Conservation (phyloP, 2,888 invertebrate genomes). For the Harpalus rubripes region DNA sequence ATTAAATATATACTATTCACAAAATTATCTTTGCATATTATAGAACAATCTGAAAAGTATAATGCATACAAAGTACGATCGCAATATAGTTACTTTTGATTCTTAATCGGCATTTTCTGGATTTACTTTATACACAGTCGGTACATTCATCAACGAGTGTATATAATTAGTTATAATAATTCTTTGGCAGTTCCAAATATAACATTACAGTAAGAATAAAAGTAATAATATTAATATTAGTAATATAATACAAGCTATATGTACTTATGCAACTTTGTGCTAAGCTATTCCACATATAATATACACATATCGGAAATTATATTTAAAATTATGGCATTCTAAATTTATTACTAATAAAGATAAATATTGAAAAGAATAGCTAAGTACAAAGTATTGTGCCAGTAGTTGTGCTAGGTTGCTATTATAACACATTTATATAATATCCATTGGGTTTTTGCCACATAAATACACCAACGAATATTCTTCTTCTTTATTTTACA, state of each 20-base stretch:
- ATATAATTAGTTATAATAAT: conserved; percentile 58
- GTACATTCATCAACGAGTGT: conserved; percentile 48
- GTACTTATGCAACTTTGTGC: conserved; percentile 54
- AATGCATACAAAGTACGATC: conserved; percentile 1
- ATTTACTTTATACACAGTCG: conserved; percentile 47
- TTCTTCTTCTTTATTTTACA: conserved; percentile 45
- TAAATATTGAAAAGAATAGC: conserved; percentile 35
- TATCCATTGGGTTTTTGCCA: conserved; percentile 59
- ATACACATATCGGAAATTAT: conserved; percentile 19
- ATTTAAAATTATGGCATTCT: conserved; percentile 5
- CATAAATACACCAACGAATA: conserved; percentile 62
- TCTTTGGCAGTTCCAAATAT: conserved; percentile 67
- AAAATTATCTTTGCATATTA: not conserved
- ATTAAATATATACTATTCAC: not conserved
- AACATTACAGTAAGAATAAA: conserved; percentile 64
- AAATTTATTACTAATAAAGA: conserved; percentile 18
- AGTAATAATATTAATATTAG: conserved; percentile 59
- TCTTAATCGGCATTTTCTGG: conserved; percentile 43
- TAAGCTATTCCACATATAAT: conserved; percentile 43
- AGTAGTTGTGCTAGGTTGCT: conserved; percentile 66
- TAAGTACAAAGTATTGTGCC: conserved; percentile 59
- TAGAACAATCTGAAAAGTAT: not conserved
- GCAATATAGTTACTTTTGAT: conserved; percentile 11
- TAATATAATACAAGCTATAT: conserved; percentile 64
- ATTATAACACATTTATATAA: conserved; percentile 62